Conservation (phyloP, 2,113 vertebrate genomes). For the Phrynosoma platyrhinos region DNA sequence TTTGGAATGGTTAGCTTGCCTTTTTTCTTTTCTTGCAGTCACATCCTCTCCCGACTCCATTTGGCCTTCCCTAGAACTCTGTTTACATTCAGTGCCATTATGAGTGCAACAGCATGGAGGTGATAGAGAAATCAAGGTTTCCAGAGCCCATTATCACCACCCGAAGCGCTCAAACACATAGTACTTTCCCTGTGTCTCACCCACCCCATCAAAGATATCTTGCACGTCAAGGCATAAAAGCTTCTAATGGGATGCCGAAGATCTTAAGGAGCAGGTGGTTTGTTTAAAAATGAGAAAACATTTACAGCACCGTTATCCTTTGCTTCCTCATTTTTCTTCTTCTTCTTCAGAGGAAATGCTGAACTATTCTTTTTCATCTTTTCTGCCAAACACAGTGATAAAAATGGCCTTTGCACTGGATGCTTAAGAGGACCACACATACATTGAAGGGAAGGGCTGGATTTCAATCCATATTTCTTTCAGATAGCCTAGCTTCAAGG, state of each 20-base stretch:
- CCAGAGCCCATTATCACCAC: constrained; percentile 71
- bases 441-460: neutral
- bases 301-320: constrained; percentile 44
- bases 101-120: constrained; percentile 58
- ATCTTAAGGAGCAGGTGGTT: constrained; percentile 80
- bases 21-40: constrained; percentile 64
- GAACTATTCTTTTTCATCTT: constrained; percentile 44
- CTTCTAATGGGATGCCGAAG: constrained; percentile 80
- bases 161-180: constrained; percentile 39
- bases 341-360: constrained; percentile 62
- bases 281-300: constrained; percentile 75
- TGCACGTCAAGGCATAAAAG: constrained; percentile 77
- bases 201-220: constrained; percentile 74
- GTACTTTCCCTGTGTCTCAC: constrained; percentile 63
- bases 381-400: constrained; percentile 67
- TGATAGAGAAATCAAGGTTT: constrained; percentile 78
- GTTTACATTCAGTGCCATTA: constrained; percentile 84
- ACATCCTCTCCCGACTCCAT: constrained; percentile 72
- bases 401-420: constrained; percentile 73
- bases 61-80: constrained; percentile 70
- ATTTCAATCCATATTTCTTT: neutral
- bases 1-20: constrained; percentile 69
- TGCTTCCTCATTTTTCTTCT: constrained; percentile 67
- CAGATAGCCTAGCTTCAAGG: neutral
- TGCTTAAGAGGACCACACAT: constrained; percentile 74